phyloP scores from a whole-genome alignment of 2,888 invertebrate species.

The Nipponacmea schrenckii region DNA sequence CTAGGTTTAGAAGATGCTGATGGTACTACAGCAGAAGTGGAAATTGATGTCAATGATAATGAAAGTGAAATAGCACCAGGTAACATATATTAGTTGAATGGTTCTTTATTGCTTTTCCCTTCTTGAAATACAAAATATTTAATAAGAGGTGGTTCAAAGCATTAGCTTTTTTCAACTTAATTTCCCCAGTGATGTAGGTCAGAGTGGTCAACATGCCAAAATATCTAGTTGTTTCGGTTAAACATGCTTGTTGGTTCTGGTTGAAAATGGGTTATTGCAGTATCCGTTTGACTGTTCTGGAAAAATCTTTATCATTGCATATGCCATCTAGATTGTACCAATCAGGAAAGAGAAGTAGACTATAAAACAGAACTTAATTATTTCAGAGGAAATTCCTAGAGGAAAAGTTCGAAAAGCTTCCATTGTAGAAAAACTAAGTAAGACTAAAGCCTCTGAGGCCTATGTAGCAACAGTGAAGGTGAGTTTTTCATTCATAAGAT shows the following conservation, averaged over 20 bases:
- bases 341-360: too few species aligned
- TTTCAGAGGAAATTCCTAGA: constrained; percentile 32
- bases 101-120: not conserved
- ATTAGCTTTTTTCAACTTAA: too few species aligned
- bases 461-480: constrained; percentile 51
- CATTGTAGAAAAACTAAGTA: constrained; percentile 40
- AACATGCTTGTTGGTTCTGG: too few species aligned
- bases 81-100: not conserved
- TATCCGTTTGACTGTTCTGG: too few species aligned
- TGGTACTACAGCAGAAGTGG: constrained; percentile 21
- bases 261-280: too few species aligned
- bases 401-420: constrained; percentile 40
- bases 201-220: too few species aligned
- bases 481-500: constrained; percentile 13
- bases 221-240: too few species aligned
- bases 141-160: not conserved
- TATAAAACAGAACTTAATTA: not conserved
- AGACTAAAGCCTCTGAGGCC: constrained; percentile 49
- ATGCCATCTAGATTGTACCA: too few species aligned
- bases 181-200: too few species aligned
- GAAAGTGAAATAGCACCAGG: constrained; percentile 11
- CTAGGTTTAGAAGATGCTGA: constrained; percentile 27
- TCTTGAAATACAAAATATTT: not conserved
- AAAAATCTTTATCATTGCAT: too few species aligned
- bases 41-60: constrained; percentile 23